Evolutionary conservation across 1,140 invertebrate species (phyloP).

Genomic region (Drosophila kurseongensis): DNA sequence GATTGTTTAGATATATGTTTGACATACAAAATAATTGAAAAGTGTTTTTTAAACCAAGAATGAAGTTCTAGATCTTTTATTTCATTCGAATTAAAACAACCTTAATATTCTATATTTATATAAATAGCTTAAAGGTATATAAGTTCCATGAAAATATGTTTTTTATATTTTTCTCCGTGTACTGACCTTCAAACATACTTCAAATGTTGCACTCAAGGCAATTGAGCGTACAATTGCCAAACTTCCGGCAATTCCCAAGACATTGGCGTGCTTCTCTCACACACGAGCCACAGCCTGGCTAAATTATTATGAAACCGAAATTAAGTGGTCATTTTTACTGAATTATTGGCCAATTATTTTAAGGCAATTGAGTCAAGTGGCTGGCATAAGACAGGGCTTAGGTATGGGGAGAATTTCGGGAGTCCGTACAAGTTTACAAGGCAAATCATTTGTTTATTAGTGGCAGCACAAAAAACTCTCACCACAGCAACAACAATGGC

Average conservation of each 20-base stretch:
- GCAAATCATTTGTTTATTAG: constrained; percentile 80
- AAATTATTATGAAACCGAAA: constrained; percentile 75
- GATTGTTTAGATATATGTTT: background rate
- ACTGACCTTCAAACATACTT: constrained; percentile 66
- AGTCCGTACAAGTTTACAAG: constrained; percentile 60
- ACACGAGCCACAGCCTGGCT: constrained; percentile 25
- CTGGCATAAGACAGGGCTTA: constrained; percentile 17
- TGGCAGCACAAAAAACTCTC: constrained; percentile 51
- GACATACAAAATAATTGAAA: too few species aligned
- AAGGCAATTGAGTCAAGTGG: constrained; percentile 79
- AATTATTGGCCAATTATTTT: constrained; percentile 82
- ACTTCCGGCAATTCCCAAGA: constrained; percentile 68
- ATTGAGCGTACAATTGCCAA: constrained; percentile 40
- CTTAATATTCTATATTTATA: too few species aligned
- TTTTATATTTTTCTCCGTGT: background rate
- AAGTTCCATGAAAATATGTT: too few species aligned
- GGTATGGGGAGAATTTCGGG: constrained; percentile 3
- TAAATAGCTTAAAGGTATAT: too few species aligned
- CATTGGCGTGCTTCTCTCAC: constrained; percentile 55
- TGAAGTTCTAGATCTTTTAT: too few species aligned
- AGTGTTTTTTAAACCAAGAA: too few species aligned
- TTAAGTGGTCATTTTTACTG: constrained; percentile 79
- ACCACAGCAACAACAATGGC: constrained; percentile 40
- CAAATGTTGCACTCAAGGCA: constrained; percentile 43
- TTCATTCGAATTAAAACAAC: too few species aligned